phyloP scores from a whole-genome alignment of 1,140 invertebrate genomes.

The Pogonomyrmex barbatus region DNA sequence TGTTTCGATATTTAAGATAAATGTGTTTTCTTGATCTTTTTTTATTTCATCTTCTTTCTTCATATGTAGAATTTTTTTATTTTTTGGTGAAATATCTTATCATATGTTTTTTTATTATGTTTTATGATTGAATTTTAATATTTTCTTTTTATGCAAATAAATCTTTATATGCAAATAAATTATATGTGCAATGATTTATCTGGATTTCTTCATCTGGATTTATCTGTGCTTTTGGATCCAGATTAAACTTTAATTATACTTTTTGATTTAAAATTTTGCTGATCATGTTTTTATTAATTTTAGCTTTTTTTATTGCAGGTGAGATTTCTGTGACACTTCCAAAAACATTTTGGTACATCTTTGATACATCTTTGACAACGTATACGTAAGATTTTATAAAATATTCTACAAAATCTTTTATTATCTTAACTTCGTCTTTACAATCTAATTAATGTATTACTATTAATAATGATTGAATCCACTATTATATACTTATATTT shows the following conservation, averaged over 20 bases:
- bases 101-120: neutral
- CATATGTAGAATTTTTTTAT: neutral
- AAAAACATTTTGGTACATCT: neutral
- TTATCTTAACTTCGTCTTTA: neutral
- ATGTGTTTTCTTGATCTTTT: neutral
- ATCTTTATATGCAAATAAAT: neutral
- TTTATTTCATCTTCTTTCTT: conserved; percentile 13
- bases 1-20: conserved; percentile 33
- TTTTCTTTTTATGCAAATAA: neutral
- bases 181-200: neutral
- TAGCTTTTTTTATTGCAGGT: conserved; percentile 71
- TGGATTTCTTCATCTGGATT: no score
- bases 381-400: conserved; percentile 29
- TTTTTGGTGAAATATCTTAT: neutral
- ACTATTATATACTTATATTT: neutral
- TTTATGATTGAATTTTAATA: neutral
- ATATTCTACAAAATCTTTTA: neutral
- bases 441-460: neutral
- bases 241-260: neutral
- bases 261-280: neutral
- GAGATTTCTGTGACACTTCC: neutral
- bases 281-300: conserved; percentile 44
- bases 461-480: neutral
- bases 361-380: neutral
- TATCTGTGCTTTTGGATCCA: neutral